Conservation (phyloP, 1,140 invertebrate species). For the Scaptodrosophila lebanonensis region DNA sequence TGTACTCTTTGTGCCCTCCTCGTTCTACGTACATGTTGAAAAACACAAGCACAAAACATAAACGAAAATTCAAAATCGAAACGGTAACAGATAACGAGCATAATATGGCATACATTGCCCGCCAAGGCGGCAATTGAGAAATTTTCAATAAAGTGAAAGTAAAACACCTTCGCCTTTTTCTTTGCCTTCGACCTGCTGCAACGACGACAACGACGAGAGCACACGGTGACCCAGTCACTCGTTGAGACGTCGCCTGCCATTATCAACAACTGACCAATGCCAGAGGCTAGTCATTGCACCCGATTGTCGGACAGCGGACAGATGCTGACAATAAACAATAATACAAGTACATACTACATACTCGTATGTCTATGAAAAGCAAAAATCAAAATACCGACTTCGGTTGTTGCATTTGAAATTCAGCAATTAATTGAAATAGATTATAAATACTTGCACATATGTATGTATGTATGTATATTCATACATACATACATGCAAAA, state of each 20-base stretch:
- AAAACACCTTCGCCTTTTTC: conserved; percentile 23
- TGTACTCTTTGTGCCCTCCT: conserved; percentile 21
- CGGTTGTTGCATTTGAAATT: conserved; percentile 32
- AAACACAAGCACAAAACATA: conserved; percentile 22
- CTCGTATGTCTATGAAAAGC: neutral
- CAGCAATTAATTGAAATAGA: conserved; percentile 28
- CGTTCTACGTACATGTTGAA: conserved; percentile 29
- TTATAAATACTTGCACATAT: conserved; percentile 26
- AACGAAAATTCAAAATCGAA: conserved; percentile 29
- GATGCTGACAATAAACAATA: conserved; percentile 15
- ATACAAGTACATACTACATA: neutral
- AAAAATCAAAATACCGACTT: conserved; percentile 27
- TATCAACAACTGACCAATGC: conserved; percentile 4
- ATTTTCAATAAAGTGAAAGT: conserved; percentile 12
- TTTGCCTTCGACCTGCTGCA: no score
- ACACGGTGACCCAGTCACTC: neutral
- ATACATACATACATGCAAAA: no score
- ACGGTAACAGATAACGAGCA: conserved; percentile 27
- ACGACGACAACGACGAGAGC: no score
- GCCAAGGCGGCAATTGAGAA: neutral
- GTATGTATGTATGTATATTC: no score
- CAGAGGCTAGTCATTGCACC: conserved; percentile 52
- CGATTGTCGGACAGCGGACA: conserved; percentile 17
- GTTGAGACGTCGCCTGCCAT: no score
- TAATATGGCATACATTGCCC: conserved; percentile 1